These are phyloP conservation scores for Rhabditoides inermis DNA, from an alignment of 2,888 invertebrate species.

Conservation along the genomic window DNA sequence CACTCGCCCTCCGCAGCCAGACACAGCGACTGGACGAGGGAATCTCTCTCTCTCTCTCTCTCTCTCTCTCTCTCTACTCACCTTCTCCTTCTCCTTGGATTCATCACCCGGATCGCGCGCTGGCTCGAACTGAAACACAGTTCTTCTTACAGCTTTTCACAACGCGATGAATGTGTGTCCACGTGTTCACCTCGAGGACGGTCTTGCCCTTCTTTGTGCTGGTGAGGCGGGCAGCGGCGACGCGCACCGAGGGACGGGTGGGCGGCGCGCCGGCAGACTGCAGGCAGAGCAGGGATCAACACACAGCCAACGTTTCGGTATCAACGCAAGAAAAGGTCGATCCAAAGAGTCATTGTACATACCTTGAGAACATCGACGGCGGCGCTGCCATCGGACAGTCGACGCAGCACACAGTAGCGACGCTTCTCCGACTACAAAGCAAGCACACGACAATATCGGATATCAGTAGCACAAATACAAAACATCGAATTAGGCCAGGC, in stretches of 20 bases:
- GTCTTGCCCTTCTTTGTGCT: slow-evolving; percentile 45
- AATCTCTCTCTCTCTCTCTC: slow-evolving; percentile 4
- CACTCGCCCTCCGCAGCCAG: slow-evolving; percentile 18
- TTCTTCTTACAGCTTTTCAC: neutral
- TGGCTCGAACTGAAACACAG: slow-evolving; percentile 11
- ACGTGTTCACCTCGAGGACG: slow-evolving; percentile 30
- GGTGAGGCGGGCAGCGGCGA: slow-evolving; percentile 36
- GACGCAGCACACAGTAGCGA: slow-evolving; percentile 38
- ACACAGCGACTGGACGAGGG: too few species aligned
- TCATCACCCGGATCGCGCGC: slow-evolving; percentile 10
- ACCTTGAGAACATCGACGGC: slow-evolving; percentile 33
- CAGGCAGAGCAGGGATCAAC: too few species aligned
- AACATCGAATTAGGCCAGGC: too few species aligned
- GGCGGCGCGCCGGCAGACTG: too few species aligned
- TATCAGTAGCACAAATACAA: too few species aligned
- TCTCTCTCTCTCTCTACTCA: slow-evolving; percentile 1
- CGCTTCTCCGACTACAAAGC: slow-evolving; percentile 30
- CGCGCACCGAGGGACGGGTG: slow-evolving; percentile 21
- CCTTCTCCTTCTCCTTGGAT: slow-evolving; percentile 10
- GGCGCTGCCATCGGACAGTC: slow-evolving; percentile 32
- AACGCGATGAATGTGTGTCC: neutral
- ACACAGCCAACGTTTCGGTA: too few species aligned
- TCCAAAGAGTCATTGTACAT: too few species aligned
- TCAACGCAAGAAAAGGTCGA: too few species aligned
- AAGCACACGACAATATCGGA: too few species aligned